Conservation (phyloP, 1,140 invertebrate genomes). For the Mya arenaria region DNA sequence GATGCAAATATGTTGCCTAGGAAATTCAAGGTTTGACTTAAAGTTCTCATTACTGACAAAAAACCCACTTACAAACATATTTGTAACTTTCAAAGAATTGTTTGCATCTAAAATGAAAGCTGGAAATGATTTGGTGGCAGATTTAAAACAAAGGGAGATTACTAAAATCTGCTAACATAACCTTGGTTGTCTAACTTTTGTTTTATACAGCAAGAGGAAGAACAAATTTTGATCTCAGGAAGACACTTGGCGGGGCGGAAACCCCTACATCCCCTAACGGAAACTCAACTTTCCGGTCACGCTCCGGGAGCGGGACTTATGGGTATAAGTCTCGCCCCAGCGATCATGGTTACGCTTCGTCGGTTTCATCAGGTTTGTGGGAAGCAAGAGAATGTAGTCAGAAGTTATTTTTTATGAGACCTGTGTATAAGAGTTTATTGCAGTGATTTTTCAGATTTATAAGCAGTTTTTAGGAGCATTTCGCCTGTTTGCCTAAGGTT, state of each 20-base stretch:
- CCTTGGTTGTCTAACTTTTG: conserved; percentile 36
- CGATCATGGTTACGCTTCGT: conserved; percentile 75
- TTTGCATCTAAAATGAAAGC: too few relatives aligned
- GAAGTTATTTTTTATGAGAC: not conserved
- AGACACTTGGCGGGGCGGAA: conserved; percentile 69
- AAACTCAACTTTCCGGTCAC: conserved; percentile 60
- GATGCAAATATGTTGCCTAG: too few relatives aligned
- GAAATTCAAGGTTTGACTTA: too few relatives aligned
- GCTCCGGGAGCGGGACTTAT: conserved; percentile 67
- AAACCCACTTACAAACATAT: too few relatives aligned
- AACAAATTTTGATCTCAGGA: conserved; percentile 77
- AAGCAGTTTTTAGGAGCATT: too few relatives aligned
- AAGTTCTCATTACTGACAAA: too few relatives aligned
- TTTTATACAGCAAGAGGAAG: conserved; percentile 76
- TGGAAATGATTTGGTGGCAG: conserved; percentile 3
- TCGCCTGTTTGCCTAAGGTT: too few relatives aligned
- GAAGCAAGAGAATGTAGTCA: too few relatives aligned
- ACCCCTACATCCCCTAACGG: conserved; percentile 53
- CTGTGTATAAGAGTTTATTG: too few relatives aligned
- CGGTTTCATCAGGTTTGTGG: conserved; percentile 73
- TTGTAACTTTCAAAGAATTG: too few relatives aligned
- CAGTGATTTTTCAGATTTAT: too few relatives aligned
- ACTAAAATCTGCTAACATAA: conserved; percentile 16
- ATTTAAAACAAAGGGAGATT: not conserved
- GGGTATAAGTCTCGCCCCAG: conserved; percentile 69